Conservation (phyloP, 2,888 invertebrate species). For the Lochmaea crataegi region DNA sequence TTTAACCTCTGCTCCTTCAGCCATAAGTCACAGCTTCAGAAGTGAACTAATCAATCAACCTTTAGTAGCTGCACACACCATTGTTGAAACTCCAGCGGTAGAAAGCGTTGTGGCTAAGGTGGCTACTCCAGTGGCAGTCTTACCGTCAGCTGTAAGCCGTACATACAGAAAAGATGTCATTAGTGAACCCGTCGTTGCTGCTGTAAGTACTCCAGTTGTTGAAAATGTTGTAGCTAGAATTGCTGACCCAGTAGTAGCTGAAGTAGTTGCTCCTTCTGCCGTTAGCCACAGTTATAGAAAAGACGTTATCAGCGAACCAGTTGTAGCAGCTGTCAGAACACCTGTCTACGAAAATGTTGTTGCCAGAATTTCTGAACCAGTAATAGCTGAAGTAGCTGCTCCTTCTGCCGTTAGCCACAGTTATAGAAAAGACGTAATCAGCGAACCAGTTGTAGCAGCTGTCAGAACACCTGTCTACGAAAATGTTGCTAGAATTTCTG, state of each 20-base stretch:
- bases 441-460: constrained; percentile 33
- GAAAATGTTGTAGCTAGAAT: constrained; percentile 5
- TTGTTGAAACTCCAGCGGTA: constrained; percentile 17
- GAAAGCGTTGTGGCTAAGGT: constrained; percentile 5
- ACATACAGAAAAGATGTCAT: constrained; percentile 49
- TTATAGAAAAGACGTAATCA: constrained; percentile 48
- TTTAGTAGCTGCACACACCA: constrained; percentile 25
- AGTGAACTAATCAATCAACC: constrained; percentile 50
- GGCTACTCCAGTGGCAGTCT: constrained; percentile 7
- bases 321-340: constrained; percentile 37
- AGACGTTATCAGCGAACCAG: constrained; percentile 44
- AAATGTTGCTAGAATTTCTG: constrained; percentile 12
- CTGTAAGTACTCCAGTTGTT: constrained; percentile 27
- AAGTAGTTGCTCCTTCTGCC: constrained; percentile 19
- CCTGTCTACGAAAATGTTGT: constrained; percentile 33
- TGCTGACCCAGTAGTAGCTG: constrained; percentile 10
- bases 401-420: constrained; percentile 37
- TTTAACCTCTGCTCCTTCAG: constrained; percentile 38
- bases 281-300: constrained; percentile 47
- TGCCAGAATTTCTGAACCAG: constrained; percentile 15
- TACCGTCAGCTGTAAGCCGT: constrained; percentile 43
- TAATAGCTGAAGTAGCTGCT: neutral
- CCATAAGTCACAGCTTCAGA: constrained; percentile 51
- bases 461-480: constrained; percentile 43
- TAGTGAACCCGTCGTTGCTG: constrained; percentile 43